phyloP scores from a whole-genome alignment of 2,113 vertebrate species.

The Romanogobio albipinnatus region DNA sequence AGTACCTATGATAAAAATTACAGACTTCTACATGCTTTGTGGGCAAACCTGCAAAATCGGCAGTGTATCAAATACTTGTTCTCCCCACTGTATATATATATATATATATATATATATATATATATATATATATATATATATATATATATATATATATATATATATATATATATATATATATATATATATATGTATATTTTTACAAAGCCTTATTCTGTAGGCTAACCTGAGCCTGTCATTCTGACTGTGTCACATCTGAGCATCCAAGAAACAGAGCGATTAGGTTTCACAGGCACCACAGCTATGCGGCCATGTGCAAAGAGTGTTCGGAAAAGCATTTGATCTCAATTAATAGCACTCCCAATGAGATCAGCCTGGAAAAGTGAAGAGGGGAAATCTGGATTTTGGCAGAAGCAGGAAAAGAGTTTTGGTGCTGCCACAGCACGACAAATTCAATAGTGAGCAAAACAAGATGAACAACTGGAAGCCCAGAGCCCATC shows the following conservation, averaged over 20 bases:
- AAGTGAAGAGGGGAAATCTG: background rate
- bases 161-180: too few relatives aligned
- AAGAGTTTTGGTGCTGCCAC: constrained; percentile 7
- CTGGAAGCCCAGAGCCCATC: constrained; percentile 1
- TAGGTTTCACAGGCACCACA: constrained; percentile 43
- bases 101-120: too few relatives aligned
- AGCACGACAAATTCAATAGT: background rate
- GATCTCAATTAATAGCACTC: constrained; percentile 55
- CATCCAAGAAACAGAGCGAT: constrained; percentile 34
- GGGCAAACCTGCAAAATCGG: too few relatives aligned
- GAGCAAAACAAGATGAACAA: constrained; percentile 42
- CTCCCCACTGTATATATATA: too few relatives aligned
- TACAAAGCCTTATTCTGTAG: constrained; percentile 25
- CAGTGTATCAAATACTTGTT: too few relatives aligned
- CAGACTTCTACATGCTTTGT: too few relatives aligned
- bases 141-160: too few relatives aligned
- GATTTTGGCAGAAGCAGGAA: constrained; percentile 20
- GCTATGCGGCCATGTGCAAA: constrained; percentile 37
- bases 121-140: too few relatives aligned
- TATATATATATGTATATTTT: background rate
- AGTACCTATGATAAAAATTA: too few relatives aligned
- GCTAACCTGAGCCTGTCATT: constrained; percentile 36
- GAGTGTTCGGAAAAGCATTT: constrained; percentile 45
- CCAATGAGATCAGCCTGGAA: constrained; percentile 41
- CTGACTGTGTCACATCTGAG: constrained; percentile 28